Evolutionary conservation across 2,797 vertebrate genomes (phyloP), one percentile per base, ranked within the genome.

Genomic region (Sebastes kiyomatsui): DNA sequence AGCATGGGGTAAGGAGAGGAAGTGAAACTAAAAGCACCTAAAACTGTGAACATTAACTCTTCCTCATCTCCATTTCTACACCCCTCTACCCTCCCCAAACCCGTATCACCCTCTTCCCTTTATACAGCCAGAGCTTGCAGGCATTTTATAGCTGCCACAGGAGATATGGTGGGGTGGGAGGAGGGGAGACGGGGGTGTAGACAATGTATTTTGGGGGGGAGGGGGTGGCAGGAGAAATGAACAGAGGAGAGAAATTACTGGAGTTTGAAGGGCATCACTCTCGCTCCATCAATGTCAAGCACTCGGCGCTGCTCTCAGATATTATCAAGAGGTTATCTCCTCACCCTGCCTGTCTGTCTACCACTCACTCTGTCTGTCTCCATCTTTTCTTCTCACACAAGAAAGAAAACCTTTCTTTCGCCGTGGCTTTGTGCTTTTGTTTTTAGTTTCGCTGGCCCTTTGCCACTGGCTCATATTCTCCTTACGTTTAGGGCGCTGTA

Each of bases 241-340:
- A 83, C 84, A 83, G 82, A 86, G 91, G 75, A 64, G 85, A 87
- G 87, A 92, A 94, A 91, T 88, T 92, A 87, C 88, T 93, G 87
- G 88, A 92, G 94, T 95, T 95, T 96, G 95, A 96, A 96, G 95
- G 95, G 94, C 95, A 93, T 95, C 95, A 93, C 90, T 95, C 93
- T 94, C 86, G 87, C 90, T 91, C 92, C 91, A 93, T 94, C 94
- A 95, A 94, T 93, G 92, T 94, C 94, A 89, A 88, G 88, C 85
- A 86, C 84, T 84, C 84, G 55, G 82, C 66, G 66, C 71, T 84
- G 87, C 89, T 88, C 87, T 91, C 85, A 81, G 94, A 95, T 94
- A 92, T 92, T 92, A 94, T 95, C 94, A 94, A 88, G 93, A 91
- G 93, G 93, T 94, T 95, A 94, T 95, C 93, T 91, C 82, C 88